Base-by-base conservation (phyloP, 35 echinoderm and acorn worm genomes). In the Heliocidaris erythrogramma region DNA sequence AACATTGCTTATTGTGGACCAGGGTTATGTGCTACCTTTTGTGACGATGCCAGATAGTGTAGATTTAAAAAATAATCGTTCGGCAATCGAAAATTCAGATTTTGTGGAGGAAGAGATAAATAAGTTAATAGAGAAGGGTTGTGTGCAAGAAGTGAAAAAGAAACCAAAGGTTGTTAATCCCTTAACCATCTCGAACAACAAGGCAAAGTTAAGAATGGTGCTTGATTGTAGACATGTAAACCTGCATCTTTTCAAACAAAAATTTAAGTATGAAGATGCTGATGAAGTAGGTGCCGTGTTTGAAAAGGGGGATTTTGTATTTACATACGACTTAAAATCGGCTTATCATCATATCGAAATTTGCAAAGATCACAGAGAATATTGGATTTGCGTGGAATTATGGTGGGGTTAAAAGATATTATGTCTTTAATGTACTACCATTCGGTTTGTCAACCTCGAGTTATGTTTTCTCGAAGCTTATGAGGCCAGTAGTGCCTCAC, bases 321-420 rank as follows among this genome's bases (percentile, higher is more conserved):
- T 91, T 30, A 84, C 69, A 0, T 96, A 91, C 61, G 95, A 96
- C 24, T 47, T 96, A 18, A 96, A 94, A 85, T 94, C 93, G 5
- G 95, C 49, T 9, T 94, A 94, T 42, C 92, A 96, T 49, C 95
- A 96, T 49, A 52, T 96, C 49, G 95, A 96, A 24, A 96, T 94
- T 11, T 13, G 17, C n/a, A 4, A 84, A 12, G 86, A 61, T 13
- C 93, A 88, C 49, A 24, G 50, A 9, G 9, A 69, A 30, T 96
- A 71, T 65, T 32, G 86, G 93, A 9, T 96, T 96, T 84, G 60
- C 92, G 4, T 94, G 85, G 85, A 35, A 60, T 24, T 32, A 69
- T 84, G 61, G 29, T 16, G 32, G 86, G 12, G 85, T 65, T 13
- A 30, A 14, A 8, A 94, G 17, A 47, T 90, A 71, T 30, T 96